Conservation (phyloP, 2,888 invertebrate species). For the Himalopsyche tibetana region DNA sequence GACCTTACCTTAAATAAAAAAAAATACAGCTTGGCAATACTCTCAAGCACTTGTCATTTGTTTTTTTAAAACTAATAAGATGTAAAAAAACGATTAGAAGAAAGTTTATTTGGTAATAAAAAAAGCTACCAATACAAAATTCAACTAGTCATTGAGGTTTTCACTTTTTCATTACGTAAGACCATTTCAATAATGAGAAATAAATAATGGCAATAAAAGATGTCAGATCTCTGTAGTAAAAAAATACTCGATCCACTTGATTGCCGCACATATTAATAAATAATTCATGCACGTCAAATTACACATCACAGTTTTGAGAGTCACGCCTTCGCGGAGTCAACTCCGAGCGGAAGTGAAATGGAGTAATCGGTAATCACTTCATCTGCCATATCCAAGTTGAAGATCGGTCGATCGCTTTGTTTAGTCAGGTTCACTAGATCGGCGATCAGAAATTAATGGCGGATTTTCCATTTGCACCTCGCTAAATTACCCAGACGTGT, state of each 20-base stretch:
- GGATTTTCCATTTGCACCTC: slow-evolving; percentile 28
- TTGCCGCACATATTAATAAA: background rate
- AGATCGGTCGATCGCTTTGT: slow-evolving; percentile 17
- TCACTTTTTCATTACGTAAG: too few relatives aligned
- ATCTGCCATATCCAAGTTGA: slow-evolving; percentile 17
- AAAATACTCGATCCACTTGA: background rate
- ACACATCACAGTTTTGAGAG: slow-evolving; percentile 34
- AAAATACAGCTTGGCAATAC: too few relatives aligned
- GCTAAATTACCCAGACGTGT: slow-evolving; percentile 1
- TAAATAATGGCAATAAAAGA: slow-evolving; percentile 1
- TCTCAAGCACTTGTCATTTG: too few relatives aligned
- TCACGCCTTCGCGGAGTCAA: slow-evolving; percentile 17
- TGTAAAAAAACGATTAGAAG: too few relatives aligned
- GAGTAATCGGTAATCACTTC: slow-evolving; percentile 42
- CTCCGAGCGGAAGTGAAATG: slow-evolving; percentile 30
- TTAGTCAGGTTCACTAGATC: slow-evolving; percentile 24
- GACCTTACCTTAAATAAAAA: too few relatives aligned
- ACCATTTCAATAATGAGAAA: too few relatives aligned
- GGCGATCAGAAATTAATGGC: background rate
- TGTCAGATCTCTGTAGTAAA: background rate
- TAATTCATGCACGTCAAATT: slow-evolving; percentile 37
- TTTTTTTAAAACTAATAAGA: too few relatives aligned
- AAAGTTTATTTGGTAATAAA: too few relatives aligned
- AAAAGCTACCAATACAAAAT: too few relatives aligned
- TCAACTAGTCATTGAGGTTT: too few relatives aligned